Evolutionary conservation across 2,797 vertebrate genomes (phyloP), one percentile per base, ranked within the genome.

Genomic region (Spea hammondii): DNA sequence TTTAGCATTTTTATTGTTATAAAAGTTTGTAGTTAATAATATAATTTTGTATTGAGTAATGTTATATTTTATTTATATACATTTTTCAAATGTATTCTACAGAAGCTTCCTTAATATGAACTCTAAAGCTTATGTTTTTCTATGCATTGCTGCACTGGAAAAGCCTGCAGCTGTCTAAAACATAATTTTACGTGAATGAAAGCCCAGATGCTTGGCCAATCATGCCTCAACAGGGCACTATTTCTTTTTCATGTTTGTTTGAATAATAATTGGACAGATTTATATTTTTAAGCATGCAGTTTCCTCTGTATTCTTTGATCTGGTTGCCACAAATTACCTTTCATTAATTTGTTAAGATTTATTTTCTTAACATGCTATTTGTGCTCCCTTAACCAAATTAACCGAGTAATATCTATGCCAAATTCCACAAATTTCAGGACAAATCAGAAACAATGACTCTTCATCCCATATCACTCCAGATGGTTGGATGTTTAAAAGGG

Each of bases 111-210:
- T 60, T 85, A 83, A 85, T 85, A 87, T 47, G 12, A 79, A 86
- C 74, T 84, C 86, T 88, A 86, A 67, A 88, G 88, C 78, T 84
- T 88, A 85, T 84, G 84, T 83, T 88, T 89, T 84, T 77, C 75
- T 79, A 66, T 85, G 54, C 83, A 84, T 84, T 83, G 83, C 84
- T 83, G 12, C 79, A 82, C 79, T 78, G 76, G 64, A 86, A 84
- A 91, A 89, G 84, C 79, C 85, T 88, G 87, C 88, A 92, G 91
- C 89, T 92, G 89, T 87, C 85, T 88, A 85, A 88, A 88, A 84
- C 86, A 90, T 90, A 90, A 92, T 91, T 91, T 91, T 88, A 86
- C 88, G 89, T 90, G 86, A 89, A 91, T 87, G 87, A 86, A 91
- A 91, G 83, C 85, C 1, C 74, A 91, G 88, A 87, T 90, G 86